Evolutionary conservation across 2,797 vertebrate species (phyloP).

Genomic region (Neomorphus geoffroyi): DNA sequence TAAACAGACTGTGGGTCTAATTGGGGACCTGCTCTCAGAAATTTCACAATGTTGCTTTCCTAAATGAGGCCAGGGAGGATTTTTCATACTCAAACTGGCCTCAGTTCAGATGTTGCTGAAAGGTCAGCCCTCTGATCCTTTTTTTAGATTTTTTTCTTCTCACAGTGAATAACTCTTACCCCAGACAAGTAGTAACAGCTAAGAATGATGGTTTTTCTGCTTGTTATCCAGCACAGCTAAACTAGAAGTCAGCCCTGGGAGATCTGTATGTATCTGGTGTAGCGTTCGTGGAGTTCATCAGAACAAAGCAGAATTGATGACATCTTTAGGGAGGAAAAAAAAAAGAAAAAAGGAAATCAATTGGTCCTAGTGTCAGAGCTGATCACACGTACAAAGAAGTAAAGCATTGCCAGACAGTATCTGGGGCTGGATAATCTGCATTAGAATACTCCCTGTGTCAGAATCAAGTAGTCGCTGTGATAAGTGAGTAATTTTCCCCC

Average conservation of each 20-base stretch:
- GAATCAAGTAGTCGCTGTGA: slow-evolving; percentile 27
- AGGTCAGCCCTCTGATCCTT: background rate
- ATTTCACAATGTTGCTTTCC: background rate
- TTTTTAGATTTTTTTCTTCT: background rate
- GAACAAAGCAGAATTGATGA: slow-evolving; percentile 50
- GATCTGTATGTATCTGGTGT: background rate
- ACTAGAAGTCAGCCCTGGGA: background rate
- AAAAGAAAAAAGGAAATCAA: slow-evolving; percentile 37
- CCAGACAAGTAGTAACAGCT: slow-evolving; percentile 10
- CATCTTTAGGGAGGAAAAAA: slow-evolving; percentile 1
- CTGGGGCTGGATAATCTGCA: slow-evolving; percentile 21
- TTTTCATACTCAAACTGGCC: background rate
- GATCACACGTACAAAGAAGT: slow-evolving; percentile 56
- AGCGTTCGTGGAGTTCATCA: slow-evolving; percentile 14
- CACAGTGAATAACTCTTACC: background rate
- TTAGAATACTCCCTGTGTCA: slow-evolving; percentile 32
- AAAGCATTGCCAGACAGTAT: slow-evolving; percentile 29
- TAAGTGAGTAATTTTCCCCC: slow-evolving; percentile 36
- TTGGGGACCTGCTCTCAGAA: background rate
- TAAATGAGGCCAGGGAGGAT: background rate
- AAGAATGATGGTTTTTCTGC: background rate
- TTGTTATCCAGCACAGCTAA: slow-evolving; percentile 2
- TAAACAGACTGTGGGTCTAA: background rate
- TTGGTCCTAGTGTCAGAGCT: slow-evolving; percentile 47
- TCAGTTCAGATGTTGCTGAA: background rate